Evolutionary conservation across 2,888 invertebrate species (phyloP).

Genomic region (Drosophila picticornis): DNA sequence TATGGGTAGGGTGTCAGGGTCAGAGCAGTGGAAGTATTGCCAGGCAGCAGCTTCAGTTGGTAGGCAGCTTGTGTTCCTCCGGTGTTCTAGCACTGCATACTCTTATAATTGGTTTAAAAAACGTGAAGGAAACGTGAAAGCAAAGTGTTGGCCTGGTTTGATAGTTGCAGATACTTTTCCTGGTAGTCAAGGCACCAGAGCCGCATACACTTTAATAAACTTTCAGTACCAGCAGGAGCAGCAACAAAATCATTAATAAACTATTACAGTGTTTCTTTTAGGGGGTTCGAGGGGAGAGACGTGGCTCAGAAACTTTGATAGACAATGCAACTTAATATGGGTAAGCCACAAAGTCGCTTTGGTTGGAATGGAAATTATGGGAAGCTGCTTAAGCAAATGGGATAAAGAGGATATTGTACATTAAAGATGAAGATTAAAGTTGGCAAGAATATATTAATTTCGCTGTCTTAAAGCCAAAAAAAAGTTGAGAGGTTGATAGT

Average conservation of each 20-base stretch:
- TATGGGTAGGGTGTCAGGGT: not conserved
- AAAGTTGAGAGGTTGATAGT: not conserved
- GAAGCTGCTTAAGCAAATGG: slow-evolving; percentile 45
- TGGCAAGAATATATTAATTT: not conserved
- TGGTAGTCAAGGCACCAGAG: slow-evolving; percentile 20
- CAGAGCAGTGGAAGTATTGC: slow-evolving; percentile 39
- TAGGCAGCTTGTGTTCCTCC: slow-evolving; percentile 25
- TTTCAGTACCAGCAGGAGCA: slow-evolving; percentile 47
- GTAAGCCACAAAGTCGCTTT: slow-evolving; percentile 58
- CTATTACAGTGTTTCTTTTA: slow-evolving; percentile 70
- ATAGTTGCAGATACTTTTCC: slow-evolving; percentile 69
- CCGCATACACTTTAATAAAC: slow-evolving; percentile 66
- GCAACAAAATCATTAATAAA: slow-evolving; percentile 74
- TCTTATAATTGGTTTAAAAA: slow-evolving; percentile 80
- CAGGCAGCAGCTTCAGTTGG: slow-evolving; percentile 27
- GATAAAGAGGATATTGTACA: slow-evolving; percentile 28
- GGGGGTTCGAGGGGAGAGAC: slow-evolving; percentile 1
- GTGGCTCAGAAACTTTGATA: slow-evolving; percentile 50
- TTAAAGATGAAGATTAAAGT: not conserved
- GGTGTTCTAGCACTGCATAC: slow-evolving; percentile 52
- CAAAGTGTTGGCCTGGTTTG: slow-evolving; percentile 69
- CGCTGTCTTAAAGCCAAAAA: not conserved
- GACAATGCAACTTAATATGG: slow-evolving; percentile 63
- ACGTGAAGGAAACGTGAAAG: slow-evolving; percentile 56
- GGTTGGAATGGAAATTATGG: slow-evolving; percentile 26